A percentile compares a stretch with the other conserved stretches of the same genome.
Evolutionary conservation across 2,888 invertebrate species (phyloP).

Genomic region (Drosophila neonasuta): DNA sequence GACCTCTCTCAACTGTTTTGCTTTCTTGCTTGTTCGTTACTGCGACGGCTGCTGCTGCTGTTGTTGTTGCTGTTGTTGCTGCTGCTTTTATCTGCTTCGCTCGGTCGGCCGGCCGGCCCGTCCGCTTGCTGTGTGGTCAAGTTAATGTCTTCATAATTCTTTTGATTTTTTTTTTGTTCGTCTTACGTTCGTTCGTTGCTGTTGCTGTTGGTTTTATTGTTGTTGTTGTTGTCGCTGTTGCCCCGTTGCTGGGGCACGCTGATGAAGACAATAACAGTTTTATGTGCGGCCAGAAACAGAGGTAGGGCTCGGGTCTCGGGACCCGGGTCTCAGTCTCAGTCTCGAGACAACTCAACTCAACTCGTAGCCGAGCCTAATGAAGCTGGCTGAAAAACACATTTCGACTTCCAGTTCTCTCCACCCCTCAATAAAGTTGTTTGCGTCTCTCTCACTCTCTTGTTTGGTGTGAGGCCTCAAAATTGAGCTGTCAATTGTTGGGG

Average conservation of each 20-base stretch:
- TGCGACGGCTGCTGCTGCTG: constrained; percentile 20
- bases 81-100: constrained; percentile 50
- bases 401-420: constrained; percentile 48
- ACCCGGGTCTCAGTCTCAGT: constrained; percentile 18
- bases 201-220: constrained; percentile 19
- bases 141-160: constrained; percentile 80
- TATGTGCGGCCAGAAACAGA: constrained; percentile 63
- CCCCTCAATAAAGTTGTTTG: constrained; percentile 38
- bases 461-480: constrained; percentile 58
- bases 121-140: constrained; percentile 77
- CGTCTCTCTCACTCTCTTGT: background rate
- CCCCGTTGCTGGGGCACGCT: constrained; percentile 62
- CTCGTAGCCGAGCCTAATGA: constrained; percentile 62
- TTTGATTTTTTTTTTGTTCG: constrained; percentile 65
- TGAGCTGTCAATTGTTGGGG: constrained; percentile 72
- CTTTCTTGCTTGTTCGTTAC: constrained; percentile 14
- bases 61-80: constrained; percentile 29
- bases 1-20: background rate
- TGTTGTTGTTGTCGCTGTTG: constrained; percentile 48
- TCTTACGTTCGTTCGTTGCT: constrained; percentile 44
- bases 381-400: constrained; percentile 64
- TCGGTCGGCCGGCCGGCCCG: constrained; percentile 34
- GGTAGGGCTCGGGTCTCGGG: constrained; percentile 26
- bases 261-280: constrained; percentile 76
- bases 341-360: constrained; percentile 20